These are phyloP conservation scores for Odontocerum albicorne DNA, from an alignment of 2,888 invertebrate species.

Conservation along the genomic window DNA sequence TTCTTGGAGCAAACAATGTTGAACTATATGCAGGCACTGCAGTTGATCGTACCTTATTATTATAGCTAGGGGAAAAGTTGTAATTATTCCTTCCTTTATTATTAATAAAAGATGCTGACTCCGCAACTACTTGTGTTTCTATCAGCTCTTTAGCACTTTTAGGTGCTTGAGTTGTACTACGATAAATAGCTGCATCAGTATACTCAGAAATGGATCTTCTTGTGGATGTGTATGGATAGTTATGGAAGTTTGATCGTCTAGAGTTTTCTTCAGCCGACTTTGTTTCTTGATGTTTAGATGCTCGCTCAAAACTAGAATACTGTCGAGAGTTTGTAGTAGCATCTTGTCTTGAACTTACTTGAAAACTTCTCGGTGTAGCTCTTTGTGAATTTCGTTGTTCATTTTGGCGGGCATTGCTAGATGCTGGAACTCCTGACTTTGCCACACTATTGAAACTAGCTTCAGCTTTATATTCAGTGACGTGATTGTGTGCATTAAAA, in stretches of 20 bases:
- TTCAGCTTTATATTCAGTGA: constrained; percentile 33
- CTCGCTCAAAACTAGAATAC: constrained; percentile 28
- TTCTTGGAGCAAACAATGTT: constrained; percentile 39
- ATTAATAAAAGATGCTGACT: constrained; percentile 74
- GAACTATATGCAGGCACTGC: constrained; percentile 16
- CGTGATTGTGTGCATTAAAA: constrained; percentile 25
- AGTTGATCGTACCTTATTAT: constrained; percentile 23
- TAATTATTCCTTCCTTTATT: constrained; percentile 39
- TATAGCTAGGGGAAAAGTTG: constrained; percentile 15
- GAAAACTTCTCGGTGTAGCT: constrained; percentile 37
- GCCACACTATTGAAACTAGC: constrained; percentile 36
- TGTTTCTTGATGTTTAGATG: constrained; percentile 16
- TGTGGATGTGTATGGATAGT: constrained; percentile 47
- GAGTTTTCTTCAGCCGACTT: constrained; percentile 43
- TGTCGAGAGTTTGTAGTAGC: constrained; percentile 30
- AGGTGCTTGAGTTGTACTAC: constrained; percentile 46
- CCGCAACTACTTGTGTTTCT: constrained; percentile 74
- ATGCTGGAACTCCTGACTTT: constrained; percentile 38
- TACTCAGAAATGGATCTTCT: constrained; percentile 47
- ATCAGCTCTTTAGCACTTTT: constrained; percentile 51
- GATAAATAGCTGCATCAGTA: constrained; percentile 46
- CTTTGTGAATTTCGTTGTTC: constrained; percentile 22
- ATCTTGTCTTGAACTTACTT: constrained; percentile 44
- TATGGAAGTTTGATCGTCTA: constrained; percentile 42
- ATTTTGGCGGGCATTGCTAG: neutral